phyloP scores from a whole-genome alignment of 2,888 invertebrate genomes.

The Epinotia ramella region DNA sequence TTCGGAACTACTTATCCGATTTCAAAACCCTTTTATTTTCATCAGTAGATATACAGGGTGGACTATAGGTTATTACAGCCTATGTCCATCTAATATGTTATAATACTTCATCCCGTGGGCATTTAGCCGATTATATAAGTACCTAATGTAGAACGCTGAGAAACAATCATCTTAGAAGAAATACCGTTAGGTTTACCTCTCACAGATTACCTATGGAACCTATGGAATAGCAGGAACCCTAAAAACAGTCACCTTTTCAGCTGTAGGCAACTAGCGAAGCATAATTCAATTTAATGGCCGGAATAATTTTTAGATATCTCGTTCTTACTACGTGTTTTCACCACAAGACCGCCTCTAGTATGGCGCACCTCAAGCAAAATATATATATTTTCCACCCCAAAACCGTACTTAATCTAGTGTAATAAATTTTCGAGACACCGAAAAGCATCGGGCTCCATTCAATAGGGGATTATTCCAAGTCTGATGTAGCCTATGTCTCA shows the following conservation, averaged over 20 bases:
- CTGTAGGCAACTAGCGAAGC: background rate
- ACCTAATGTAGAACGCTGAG: background rate
- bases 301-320: constrained; percentile 31
- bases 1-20: too few relatives aligned
- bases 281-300: constrained; percentile 23
- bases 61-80: too few relatives aligned
- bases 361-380: constrained; percentile 14
- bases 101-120: too few relatives aligned
- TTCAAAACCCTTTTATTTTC: too few relatives aligned
- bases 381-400: constrained; percentile 15
- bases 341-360: constrained; percentile 9
- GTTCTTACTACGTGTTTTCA: constrained; percentile 18
- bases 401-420: constrained; percentile 43
- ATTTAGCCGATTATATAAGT: background rate
- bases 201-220: background rate
- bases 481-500: constrained; percentile 38
- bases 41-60: too few relatives aligned
- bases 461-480: constrained; percentile 39
- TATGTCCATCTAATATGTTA: too few relatives aligned
- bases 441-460: constrained; percentile 39
- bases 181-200: background rate
- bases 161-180: background rate
- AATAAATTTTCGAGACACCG: constrained; percentile 42
- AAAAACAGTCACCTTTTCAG: background rate
- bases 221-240: background rate